Evolutionary conservation across 1,140 invertebrate genomes (phyloP).

Genomic region (Panonychus citri): DNA sequence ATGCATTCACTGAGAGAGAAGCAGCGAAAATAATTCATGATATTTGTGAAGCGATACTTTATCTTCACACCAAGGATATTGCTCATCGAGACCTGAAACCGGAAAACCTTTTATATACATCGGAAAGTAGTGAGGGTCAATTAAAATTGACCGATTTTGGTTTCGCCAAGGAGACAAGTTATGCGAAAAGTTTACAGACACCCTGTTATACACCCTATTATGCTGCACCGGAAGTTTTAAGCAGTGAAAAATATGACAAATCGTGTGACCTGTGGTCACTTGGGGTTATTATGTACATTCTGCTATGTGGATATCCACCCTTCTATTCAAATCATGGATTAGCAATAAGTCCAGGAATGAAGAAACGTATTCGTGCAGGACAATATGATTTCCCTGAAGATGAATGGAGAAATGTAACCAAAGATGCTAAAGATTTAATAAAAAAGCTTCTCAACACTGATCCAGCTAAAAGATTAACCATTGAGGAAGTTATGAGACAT

Average conservation of each 20-base stretch:
- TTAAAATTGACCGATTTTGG: slow-evolving; percentile 96
- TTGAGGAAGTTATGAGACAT: slow-evolving; percentile 68
- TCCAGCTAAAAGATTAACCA: slow-evolving; percentile 61
- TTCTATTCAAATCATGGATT: slow-evolving; percentile 87
- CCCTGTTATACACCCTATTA: slow-evolving; percentile 98
- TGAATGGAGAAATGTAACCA: slow-evolving; percentile 83
- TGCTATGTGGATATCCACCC: slow-evolving; percentile 89
- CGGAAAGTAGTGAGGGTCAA: slow-evolving; percentile 32
- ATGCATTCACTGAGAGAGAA: slow-evolving; percentile 82
- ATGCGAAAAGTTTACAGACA: slow-evolving; percentile 53
- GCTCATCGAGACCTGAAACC: slow-evolving; percentile 86
- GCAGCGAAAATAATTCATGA: slow-evolving; percentile 81
- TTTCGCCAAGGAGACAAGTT: slow-evolving; percentile 90
- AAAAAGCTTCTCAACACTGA: slow-evolving; percentile 76
- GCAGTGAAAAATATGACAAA: slow-evolving; percentile 51
- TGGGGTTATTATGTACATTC: slow-evolving; percentile 88
- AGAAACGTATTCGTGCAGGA: slow-evolving; percentile 77
- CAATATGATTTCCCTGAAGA: slow-evolving; percentile 90
- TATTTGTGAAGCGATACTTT: slow-evolving; percentile 83
- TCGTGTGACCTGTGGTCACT: slow-evolving; percentile 93
- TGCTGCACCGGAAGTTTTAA: slow-evolving; percentile 86
- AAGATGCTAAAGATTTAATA: slow-evolving; percentile 80
- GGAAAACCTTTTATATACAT: slow-evolving; percentile 31
- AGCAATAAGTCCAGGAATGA: slow-evolving; percentile 98
- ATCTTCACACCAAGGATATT: slow-evolving; percentile 81